Base-by-base conservation (phyloP, 2,113 vertebrate species). In the Thalassarche chlororhynchos region DNA sequence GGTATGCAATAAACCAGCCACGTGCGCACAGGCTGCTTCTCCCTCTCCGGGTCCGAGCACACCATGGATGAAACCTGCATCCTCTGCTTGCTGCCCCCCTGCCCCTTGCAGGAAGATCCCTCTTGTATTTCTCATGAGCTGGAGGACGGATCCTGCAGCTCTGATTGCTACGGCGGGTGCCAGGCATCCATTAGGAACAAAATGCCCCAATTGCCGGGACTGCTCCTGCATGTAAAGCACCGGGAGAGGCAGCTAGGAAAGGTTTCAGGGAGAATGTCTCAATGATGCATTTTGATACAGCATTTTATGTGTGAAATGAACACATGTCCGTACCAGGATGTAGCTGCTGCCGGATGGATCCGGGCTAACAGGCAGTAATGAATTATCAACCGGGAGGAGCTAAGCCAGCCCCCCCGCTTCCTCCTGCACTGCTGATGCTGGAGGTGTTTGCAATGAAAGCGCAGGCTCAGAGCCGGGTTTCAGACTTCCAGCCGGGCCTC, bases 221-320 rank as follows among this genome's bases (percentile, higher is more conserved):
- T 65, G 44, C 19, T 87, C 36, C 77, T 44, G 52, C 57, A 62
- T 60, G 32, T n/a, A 75, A 87, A 91, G 46, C 0, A 0, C 36
- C 1, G 3, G 23, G 52, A 93, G 47, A 84, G 51, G 70, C 81
- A 74, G 58, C 57, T 76, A 58, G 71, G 47, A 62, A 90, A 76
- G 46, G 55, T 89, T 89, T 84, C 60, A 65, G 77, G 55, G 83
- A 75, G 52, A 81, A 76, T 9, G 31, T 88, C 47, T 91, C 42
- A 36, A n/a, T 44, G 61, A 95, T 91, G 70, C 58, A 61, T 94
- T 96, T 96, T 71, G 61, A 76, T 83, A 87, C 60, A 96, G 84
- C 54, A 36, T 91, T 93, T 93, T 96, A 85, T 85, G 89, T 70
- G 87, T 94, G 94, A 96, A 96, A 96, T 85, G 76, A 96, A 80